Base-by-base conservation (phyloP, 1,140 invertebrate species). In the Eurosta solidaginis region DNA sequence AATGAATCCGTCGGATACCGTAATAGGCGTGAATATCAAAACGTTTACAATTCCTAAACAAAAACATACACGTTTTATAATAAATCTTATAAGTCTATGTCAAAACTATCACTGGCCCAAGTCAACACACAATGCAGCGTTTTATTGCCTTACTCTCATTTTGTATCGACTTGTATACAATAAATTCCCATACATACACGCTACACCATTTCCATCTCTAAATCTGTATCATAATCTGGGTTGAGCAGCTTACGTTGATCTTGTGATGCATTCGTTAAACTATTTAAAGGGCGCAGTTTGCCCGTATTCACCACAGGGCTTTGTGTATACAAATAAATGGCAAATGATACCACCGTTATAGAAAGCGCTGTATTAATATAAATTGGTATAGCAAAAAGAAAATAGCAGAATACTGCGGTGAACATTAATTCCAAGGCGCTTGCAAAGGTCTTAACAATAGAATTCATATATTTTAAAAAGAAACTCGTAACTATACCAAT, bases 381-480 rank as follows among this genome's bases (percentile, higher is more conserved):
- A 80, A 98, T 94, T 7, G 94, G 91, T 88, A 97, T 97, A 79
- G 90, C 91, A 87, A 99, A 98, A 59, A 98, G 90, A 47, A 98
- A 88, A 90, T 94, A 97, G 83, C 95, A 96, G 0, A 98, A 90
- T 5, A 98, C 88, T 10, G 97, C 97, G 6, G 96, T 98, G 82
- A 98, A 95, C 44, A 97, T 90, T 14, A 98, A 88, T 88, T 99
- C 97, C 79, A 98, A 89, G 40, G 96, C 96, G 89, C 96, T 96
- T 1, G 97, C 97, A 89, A 98, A 98, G 9, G 96, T 97, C 89
- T 99, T 99, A 50, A 98, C 89, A 82, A 98, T 98, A 9, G 97
- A 98, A 89, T 98, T 98, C 77, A 98, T 90, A 79, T 93, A 95
- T 84, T 96, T 95, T 1, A 99, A 89, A 83, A 98, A 98, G 84